Evolutionary conservation across 2,113 vertebrate genomes (phyloP).

Genomic region (Petrocephalus zakoni): DNA sequence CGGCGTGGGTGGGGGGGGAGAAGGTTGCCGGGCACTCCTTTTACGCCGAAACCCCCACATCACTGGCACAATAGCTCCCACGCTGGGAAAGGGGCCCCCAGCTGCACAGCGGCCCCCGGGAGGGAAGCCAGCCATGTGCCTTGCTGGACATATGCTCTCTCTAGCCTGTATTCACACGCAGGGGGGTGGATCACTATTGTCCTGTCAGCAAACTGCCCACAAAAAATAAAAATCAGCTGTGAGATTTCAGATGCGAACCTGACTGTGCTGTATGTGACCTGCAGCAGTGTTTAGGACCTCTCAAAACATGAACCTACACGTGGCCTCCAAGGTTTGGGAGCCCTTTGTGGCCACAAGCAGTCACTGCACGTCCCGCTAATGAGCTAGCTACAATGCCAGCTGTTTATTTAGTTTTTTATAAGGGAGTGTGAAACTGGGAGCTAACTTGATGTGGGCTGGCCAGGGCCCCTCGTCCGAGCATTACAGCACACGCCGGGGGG

Average conservation of each 20-base stretch:
- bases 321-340: not conserved
- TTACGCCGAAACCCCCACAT: not conserved
- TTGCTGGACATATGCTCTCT: not conserved
- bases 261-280: not conserved
- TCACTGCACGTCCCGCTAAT: not conserved
- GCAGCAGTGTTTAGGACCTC: too few relatives aligned
- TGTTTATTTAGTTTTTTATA: not conserved
- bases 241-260: not conserved
- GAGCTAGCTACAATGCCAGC: not conserved
- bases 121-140: not conserved
- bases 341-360: not conserved
- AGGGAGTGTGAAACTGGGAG: not conserved
- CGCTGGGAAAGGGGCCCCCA: not conserved
- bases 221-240: not conserved
- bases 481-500: not conserved
- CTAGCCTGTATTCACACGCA: not conserved
- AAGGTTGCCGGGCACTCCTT: not conserved
- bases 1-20: not conserved
- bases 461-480: not conserved
- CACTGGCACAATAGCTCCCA: not conserved
- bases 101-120: not conserved
- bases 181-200: not conserved
- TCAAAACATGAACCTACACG: not conserved
- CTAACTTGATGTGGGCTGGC: not conserved
- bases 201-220: not conserved